A percentile compares a stretch with the other conserved stretches of the same genome.
phyloP scores from a whole-genome alignment of 2,797 vertebrate genomes.

The Cephalopachus bancanus region DNA sequence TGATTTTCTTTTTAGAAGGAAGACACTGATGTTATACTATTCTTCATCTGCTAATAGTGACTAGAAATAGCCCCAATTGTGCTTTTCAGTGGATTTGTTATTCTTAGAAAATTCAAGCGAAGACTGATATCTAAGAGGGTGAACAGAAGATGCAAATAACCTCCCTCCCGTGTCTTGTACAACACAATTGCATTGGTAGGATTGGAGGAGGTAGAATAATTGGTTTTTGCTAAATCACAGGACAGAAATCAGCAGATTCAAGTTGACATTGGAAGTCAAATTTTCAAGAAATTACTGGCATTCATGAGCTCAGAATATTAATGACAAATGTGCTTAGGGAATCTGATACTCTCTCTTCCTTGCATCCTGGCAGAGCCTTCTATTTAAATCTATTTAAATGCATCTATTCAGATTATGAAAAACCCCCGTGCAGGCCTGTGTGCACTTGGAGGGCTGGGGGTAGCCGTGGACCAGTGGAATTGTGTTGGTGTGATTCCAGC shows the following conservation, averaged over 20 bases:
- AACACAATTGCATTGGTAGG: background rate
- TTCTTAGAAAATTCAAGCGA: constrained; percentile 48
- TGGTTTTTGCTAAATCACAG: constrained; percentile 60
- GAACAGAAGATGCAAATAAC: background rate
- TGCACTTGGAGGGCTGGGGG: background rate
- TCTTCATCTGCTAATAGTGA: background rate
- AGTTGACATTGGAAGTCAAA: constrained; percentile 77
- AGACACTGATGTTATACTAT: background rate
- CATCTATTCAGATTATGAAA: constrained; percentile 70
- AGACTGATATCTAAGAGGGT: background rate
- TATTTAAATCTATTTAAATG: constrained; percentile 73
- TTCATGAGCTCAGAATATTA: constrained; percentile 76
- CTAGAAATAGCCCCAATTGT: background rate
- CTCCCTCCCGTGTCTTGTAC: background rate
- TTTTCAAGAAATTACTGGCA: constrained; percentile 80
- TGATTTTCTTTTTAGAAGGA: constrained; percentile 48
- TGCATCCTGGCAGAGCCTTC: constrained; percentile 64
- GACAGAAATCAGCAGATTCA: constrained; percentile 77
- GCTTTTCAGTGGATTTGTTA: constrained; percentile 34
- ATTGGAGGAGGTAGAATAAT: constrained; percentile 50
- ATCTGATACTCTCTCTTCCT: constrained; percentile 72
- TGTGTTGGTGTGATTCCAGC: constrained; percentile 58
- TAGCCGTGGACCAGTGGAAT: constrained; percentile 51
- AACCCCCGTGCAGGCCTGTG: constrained; percentile 7
- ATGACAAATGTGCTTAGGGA: constrained; percentile 79